Percentiles rank a stretch among this genome's conserved stretches.
These are phyloP conservation scores for Aleadryas rufinucha DNA, from an alignment of 2,113 vertebrate species.

Conservation along the genomic window DNA sequence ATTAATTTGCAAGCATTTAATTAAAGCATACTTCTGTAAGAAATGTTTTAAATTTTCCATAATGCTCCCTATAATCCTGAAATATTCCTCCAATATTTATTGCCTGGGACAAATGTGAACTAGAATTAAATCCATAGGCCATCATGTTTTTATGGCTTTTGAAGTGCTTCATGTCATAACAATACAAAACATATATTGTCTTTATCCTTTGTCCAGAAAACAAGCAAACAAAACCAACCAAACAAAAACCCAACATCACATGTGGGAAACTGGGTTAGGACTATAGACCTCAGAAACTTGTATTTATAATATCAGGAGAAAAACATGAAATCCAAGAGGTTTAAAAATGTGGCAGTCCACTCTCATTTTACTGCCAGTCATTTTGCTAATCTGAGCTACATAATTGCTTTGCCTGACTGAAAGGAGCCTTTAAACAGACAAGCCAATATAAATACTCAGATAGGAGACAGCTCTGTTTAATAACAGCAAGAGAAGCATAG, in stretches of 20 bases:
- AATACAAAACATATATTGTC: background rate
- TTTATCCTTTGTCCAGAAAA: background rate
- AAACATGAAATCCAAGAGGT: background rate
- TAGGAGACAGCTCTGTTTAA: constrained; percentile 54
- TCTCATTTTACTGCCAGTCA: constrained; percentile 52
- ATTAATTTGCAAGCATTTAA: background rate
- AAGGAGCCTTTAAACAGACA: constrained; percentile 47
- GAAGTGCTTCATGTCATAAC: background rate
- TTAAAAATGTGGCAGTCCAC: constrained; percentile 6
- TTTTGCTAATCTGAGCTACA: constrained; percentile 55
- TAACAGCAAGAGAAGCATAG: constrained; percentile 46
- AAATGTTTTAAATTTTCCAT: background rate
- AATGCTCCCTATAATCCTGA: background rate
- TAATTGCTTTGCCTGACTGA: constrained; percentile 57
- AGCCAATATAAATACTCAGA: constrained; percentile 52
- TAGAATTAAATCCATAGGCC: background rate
- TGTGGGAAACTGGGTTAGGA: background rate
- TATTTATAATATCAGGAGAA: background rate
- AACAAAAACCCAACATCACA: background rate
- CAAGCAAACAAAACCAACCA: background rate
- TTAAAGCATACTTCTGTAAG: background rate
- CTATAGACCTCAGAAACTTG: background rate
- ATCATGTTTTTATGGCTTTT: background rate
- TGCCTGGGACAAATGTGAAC: background rate
- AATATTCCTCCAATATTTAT: background rate